Evolutionary conservation across 1,140 invertebrate genomes (phyloP), one percentile per base, ranked within the genome.

Genomic region (Cotesia chilonis): DNA sequence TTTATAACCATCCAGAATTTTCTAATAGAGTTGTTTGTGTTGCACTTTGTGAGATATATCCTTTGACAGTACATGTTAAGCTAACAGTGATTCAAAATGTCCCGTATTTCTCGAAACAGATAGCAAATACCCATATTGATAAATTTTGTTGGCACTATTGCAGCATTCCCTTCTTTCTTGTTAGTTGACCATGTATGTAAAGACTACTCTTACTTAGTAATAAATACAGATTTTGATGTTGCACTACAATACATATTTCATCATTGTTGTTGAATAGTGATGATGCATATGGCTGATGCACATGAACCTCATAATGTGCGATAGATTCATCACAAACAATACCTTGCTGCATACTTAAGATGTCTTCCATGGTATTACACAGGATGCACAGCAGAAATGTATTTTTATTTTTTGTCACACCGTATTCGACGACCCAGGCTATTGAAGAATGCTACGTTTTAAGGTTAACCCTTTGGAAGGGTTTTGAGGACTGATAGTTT

Each of bases 261-360:
- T 68, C 66, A 55, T 14, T 55, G 37, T 68, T 68, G 37, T 37
- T 54, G n/a, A 12, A 68, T 14, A 10, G 28, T 60, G 54, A 14
- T 17, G 67, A 59, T 38, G 7, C 52, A 59, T 38, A 41, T 9
- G 55, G 68, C 35, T 63, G 57, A 61, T 70, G 68, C 0, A 20
- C 38, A 79, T 85, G 81, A 64, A 75, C 72, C 70, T 86, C 80
- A 72, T 75, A 79, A 68, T 83, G 81, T 17, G 76, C 70, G 14
- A 85, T 79, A 4, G 76, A 75, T 61, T 83, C 77, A 74, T 83
- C 80, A 66, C 70, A 75, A n/a, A 67, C 20, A 5, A 77, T 54
- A 20, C 69, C 54, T 65, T 73, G 66, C 52, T 64, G 73, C 65
- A 79, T 77, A 9, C 74, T 72, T 74, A 77, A 64, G 14, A 71